phyloP scores from a whole-genome alignment of 2,797 vertebrate species.

The Capromys pilorides region DNA sequence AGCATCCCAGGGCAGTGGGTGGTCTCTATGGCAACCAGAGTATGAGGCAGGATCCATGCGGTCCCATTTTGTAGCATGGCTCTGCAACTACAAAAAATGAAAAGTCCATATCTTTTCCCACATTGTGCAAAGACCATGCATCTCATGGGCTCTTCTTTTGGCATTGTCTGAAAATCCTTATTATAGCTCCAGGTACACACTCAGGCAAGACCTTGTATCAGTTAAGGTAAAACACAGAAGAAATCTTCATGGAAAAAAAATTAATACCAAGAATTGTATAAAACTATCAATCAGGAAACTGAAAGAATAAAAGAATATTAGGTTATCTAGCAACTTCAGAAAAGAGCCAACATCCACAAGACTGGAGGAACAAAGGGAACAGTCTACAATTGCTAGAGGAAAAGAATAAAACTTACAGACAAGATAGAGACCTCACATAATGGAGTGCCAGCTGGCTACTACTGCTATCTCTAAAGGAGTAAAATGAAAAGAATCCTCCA shows the following conservation, averaged over 20 bases:
- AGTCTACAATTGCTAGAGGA: background rate
- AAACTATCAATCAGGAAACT: constrained; percentile 6
- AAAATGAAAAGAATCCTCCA: background rate
- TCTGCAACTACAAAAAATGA: background rate
- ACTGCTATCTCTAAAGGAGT: background rate
- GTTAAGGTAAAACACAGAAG: constrained; percentile 1
- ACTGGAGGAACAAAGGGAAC: background rate
- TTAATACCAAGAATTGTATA: constrained; percentile 20
- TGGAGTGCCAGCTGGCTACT: background rate
- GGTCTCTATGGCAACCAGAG: background rate
- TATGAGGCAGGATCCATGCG: background rate
- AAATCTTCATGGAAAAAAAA: constrained; percentile 33
- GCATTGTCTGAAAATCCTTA: constrained; percentile 11
- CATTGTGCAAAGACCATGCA: background rate
- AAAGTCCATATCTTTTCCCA: background rate
- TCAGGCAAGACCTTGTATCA: background rate
- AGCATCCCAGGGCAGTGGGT: background rate
- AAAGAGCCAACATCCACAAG: background rate
- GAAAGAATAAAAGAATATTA: constrained; percentile 33
- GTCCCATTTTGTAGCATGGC: background rate
- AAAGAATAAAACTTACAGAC: background rate
- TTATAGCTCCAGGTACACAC: background rate
- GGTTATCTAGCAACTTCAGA: background rate
- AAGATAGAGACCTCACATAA: background rate
- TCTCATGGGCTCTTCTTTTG: background rate